phyloP scores from a whole-genome alignment of 2,113 vertebrate species.

The Oenanthe oenanthe region DNA sequence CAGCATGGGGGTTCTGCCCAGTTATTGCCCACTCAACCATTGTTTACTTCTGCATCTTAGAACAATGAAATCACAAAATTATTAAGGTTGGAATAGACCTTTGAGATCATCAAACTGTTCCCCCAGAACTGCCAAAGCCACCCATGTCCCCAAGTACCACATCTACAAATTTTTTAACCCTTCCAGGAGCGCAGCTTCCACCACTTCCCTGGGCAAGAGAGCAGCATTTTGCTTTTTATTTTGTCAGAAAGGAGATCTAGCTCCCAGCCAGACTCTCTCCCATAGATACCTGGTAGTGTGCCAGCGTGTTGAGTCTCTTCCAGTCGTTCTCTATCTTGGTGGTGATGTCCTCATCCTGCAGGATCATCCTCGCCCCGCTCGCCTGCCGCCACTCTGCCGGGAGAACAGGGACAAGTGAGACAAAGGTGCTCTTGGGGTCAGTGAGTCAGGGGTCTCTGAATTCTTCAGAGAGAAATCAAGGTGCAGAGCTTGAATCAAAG shows the following conservation, averaged over 20 bases:
- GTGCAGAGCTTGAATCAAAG: no score
- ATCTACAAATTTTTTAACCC: not conserved
- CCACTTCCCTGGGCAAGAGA: not conserved
- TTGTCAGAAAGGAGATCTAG: not conserved
- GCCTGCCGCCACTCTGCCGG: constrained; percentile 82
- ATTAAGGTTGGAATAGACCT: not conserved
- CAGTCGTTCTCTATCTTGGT: constrained; percentile 87
- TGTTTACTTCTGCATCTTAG: not conserved
- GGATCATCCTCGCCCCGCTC: constrained; percentile 79
- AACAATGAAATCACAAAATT: not conserved
- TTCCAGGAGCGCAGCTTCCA: no score
- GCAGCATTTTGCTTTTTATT: not conserved
- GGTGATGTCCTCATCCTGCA: constrained; percentile 85
- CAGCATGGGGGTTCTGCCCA: not conserved
- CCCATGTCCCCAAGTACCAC: not conserved
- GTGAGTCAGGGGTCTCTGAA: no score
- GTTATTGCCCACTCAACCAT: not conserved
- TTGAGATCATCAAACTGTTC: not conserved
- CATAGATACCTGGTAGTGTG: constrained; percentile 75
- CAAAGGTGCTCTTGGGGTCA: no score
- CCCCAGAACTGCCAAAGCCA: not conserved
- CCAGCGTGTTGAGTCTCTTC: constrained; percentile 81
- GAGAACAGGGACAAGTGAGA: not conserved
- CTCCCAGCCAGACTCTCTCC: not conserved
- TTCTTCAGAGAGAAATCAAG: no score